Evolutionary conservation across 2,797 vertebrate species (phyloP), one percentile per base, ranked within the genome.

Genomic region (Sebastes glaucus): DNA sequence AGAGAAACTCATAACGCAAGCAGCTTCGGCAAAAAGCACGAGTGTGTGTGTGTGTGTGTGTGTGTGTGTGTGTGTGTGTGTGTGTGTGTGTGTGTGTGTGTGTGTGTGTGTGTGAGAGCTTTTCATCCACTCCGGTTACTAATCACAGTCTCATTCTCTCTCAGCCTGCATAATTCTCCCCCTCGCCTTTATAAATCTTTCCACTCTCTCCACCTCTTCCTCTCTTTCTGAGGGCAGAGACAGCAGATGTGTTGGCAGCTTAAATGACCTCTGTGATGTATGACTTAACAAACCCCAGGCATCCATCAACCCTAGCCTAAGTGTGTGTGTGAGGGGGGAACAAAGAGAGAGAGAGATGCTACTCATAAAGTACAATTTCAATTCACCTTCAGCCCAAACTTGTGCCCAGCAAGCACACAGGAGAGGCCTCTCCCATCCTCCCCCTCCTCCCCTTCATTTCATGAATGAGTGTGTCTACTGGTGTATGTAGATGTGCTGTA

Each of bases 261-360:
- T 96, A 97, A 97, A 97, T 97, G 96, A 96, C 96, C 96, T 95
- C 96, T 95, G 96, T 97, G 98, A 98, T 98, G 96, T 96, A 98
- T 96, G 95, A 96, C 95, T 97, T 97, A 96, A 97, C 97, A 97
- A 97, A 97, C 87, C 95, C 92, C 93, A 93, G 94, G 95, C 97
- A 97, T 97, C 97, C 96, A 97, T 97, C 97, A 97, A 94, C 95
- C 93, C 80, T 68, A 72, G 77, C 74, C 78, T 60, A 64, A 80
- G 57, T 33, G 49, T 84, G 74, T 87, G 68, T 78, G 22, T 61
- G 62, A 67, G 81, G 25, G 72, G 38, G 69, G 7, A 35, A 67
- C 46, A 53, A 67, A 67, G 46, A 20, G 57, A 30, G 56, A 63
- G 52, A 27, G 42, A 63, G 78, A 81, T 61, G 61, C 80, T 74